Evolutionary conservation across 92 coral and sea anemone genomes (phyloP).

Genomic region (Siderastrea radians): DNA sequence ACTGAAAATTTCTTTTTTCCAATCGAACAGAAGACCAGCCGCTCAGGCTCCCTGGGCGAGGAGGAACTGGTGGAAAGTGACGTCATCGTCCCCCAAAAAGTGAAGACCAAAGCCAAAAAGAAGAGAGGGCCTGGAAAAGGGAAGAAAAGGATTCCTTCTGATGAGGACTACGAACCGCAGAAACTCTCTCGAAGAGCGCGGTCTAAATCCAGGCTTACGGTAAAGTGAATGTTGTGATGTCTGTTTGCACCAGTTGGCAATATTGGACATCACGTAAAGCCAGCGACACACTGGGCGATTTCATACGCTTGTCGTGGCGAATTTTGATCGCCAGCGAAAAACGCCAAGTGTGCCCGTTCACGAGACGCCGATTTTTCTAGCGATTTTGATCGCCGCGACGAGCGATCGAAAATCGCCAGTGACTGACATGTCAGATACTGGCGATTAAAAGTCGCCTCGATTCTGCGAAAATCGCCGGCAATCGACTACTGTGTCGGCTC

Average conservation of each 20-base stretch:
- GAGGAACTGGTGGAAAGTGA: constrained; percentile 65
- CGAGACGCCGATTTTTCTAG: too few species aligned
- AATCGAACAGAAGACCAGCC: constrained; percentile 29
- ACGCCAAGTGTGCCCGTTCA: too few species aligned
- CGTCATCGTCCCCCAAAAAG: constrained; percentile 48
- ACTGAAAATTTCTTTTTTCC: not conserved
- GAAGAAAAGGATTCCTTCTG: constrained; percentile 71
- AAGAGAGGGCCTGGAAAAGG: constrained; percentile 75
- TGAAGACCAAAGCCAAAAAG: constrained; percentile 68
- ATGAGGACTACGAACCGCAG: constrained; percentile 45
- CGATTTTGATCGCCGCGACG: too few species aligned
- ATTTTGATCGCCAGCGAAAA: too few species aligned
- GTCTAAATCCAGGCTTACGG: constrained; percentile 44
- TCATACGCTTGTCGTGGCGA: too few species aligned
- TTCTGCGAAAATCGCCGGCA: too few species aligned
- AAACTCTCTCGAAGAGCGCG: constrained; percentile 42
- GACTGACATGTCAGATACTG: too few species aligned
- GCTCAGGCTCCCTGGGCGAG: constrained; percentile 70
- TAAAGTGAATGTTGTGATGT: not conserved
- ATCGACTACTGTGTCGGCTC: too few species aligned
- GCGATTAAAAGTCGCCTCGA: too few species aligned
- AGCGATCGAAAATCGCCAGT: too few species aligned
- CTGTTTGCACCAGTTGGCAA: not conserved
- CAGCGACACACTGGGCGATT: not conserved
- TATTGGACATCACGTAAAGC: not conserved